Evolutionary conservation across 2,113 vertebrate species (phyloP).

Genomic region (Meleagris gallopavo): DNA sequence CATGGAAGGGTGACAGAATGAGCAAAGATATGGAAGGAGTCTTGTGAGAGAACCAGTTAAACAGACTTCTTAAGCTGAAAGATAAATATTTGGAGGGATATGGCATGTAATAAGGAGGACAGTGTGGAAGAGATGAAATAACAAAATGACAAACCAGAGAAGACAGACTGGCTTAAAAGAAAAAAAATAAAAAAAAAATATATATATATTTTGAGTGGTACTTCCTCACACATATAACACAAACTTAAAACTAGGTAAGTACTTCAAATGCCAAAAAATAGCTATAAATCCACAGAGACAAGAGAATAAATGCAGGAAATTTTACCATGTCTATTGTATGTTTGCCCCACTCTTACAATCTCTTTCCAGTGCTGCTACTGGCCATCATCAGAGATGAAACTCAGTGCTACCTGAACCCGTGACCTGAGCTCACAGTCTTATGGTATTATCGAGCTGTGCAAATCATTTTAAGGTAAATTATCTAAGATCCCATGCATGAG

Average conservation of each 20-base stretch:
- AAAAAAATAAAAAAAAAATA: neutral
- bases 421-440: neutral
- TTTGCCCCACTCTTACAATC: neutral
- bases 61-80: neutral
- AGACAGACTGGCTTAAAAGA: neutral
- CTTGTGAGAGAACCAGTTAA: neutral
- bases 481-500: neutral
- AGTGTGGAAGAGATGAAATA: neutral
- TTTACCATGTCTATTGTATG: neutral
- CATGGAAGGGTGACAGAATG: neutral
- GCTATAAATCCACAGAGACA: neutral
- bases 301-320: neutral
- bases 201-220: neutral
- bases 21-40: neutral
- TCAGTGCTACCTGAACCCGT: neutral
- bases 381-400: neutral
- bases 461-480: constrained; percentile 39
- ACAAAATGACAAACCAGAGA: neutral
- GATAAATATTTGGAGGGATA: neutral
- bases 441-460: neutral
- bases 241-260: constrained; percentile 24
- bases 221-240: constrained; percentile 21
- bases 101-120: neutral
- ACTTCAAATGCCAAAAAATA: neutral
- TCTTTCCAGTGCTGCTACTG: neutral